Evolutionary conservation across 2,888 invertebrate genomes (phyloP), one percentile per base, ranked within the genome.

Genomic region (Melolontha melolontha): DNA sequence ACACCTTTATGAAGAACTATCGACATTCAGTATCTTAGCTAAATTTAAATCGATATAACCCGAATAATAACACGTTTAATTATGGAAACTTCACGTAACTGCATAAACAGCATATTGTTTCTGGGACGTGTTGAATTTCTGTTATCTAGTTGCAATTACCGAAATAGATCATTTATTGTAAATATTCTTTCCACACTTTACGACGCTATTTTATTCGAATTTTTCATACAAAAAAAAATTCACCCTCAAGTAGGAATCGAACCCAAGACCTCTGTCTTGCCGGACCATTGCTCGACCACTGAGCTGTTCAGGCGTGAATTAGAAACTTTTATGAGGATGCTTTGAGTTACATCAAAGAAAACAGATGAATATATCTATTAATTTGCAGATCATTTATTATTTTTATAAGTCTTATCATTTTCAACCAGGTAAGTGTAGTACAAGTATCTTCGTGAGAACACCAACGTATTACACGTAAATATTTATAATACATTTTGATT

Each of bases 391-490:
- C 17, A 29, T 40, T n/a, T 11, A 54, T 14, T 2, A 7, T 54
- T 40, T 40, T 54, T 40, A n/a, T 5, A 5, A 12, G 51, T n/a
- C 51, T 29, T 51, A 29, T 12, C 12, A 8, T 12, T 51, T 27
- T 7, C 40, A 14, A 17, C 12, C 16, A 22, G 41, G 16, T 14
- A 39, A 14, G 10, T 39, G 16, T 8, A 39, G 16, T 39, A 40
- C n/a, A 16, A 39, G 54, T 40, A 54, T 17, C 14, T 16, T 54
- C n/a, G n/a, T 50, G 27, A 50, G 16, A n/a, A 54, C 14, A 39
- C 6, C 40, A 12, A 54, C 40, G 40, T 17, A 54, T 54, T 54
- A 54, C 39, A 40, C 17, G 40, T 54, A 54, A 54, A 54, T 41
- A 54, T 54, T 54, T 39, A 40, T 17, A 40, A 5, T 54, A 16